Base-by-base conservation (phyloP, 2,113 vertebrate species). In the Corythornis cristatus region DNA sequence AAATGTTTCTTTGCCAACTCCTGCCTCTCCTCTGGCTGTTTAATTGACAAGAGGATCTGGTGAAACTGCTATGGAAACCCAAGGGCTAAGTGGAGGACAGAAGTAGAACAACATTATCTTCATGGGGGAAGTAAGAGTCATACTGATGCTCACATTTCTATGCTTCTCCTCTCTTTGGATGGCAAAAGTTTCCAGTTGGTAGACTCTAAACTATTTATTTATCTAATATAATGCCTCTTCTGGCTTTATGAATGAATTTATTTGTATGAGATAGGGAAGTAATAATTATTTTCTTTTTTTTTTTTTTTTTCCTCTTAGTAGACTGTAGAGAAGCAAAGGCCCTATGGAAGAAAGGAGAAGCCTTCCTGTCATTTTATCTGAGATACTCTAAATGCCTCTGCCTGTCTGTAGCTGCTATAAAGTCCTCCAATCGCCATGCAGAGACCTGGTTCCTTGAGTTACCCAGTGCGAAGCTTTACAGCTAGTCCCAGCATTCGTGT, bases 1-100 rank as follows among this genome's bases (percentile, higher is more conserved):
- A 95, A 96, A 88, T 95, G 94, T 96, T 95, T 95, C 93, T 96
- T 96, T 96, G 90, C 93, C 92, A 95, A 25, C 90, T 92, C 80
- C 73, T 92, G 86, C 90, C 88, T 95, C 64, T 95, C 83, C 77
- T 94, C 92, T 90, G 89, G 94, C 87, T 96, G 86, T 48, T 96
- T 46, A 66, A 20, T 86, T n/a, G 93, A 88, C 91, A 67, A 91
- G 91, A 96, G 75, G 79, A 93, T 83, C 79, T 87, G 94, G 68
- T 91, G 95, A 85, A 96, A 83, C 84, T 82, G 86, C 87, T 80
- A 51, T 4, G 17, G 87, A 95, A 91, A 83, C 96, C 94, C 67
- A 37, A 60, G 81, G 93, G 91, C 95, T 92, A 87, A 92, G 84
- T 6, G 77, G 61, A 89, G 87, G 62, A 78, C 66, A 90, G 48